A percentile compares a stretch with the other conserved stretches of the same genome.
phyloP scores from a whole-genome alignment of 1,140 invertebrate genomes.

The Aphelinus certus region DNA sequence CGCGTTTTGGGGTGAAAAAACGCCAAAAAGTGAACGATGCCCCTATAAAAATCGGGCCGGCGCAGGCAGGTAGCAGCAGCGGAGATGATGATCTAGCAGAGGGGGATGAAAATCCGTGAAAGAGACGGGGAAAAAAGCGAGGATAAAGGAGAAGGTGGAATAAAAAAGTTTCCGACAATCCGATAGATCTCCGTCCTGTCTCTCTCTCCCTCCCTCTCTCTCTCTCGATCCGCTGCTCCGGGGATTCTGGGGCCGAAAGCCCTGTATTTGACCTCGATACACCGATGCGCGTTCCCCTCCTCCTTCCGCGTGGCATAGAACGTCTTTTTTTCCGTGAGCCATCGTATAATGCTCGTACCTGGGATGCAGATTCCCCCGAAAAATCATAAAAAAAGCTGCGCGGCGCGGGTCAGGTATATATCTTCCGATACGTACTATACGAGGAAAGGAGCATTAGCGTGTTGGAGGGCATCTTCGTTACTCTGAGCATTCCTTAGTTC shows the following conservation, averaged over 20 bases:
- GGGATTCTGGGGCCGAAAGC: constrained; percentile 17
- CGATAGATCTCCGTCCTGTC: constrained; percentile 4
- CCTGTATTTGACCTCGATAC: neutral
- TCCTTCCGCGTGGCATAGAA: neutral
- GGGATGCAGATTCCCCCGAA: constrained; percentile 46
- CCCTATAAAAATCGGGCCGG: constrained; percentile 16
- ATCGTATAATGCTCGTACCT: constrained; percentile 1
- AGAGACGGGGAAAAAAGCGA: constrained; percentile 16
- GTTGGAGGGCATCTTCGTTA: no score
- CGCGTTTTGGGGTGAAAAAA: constrained; percentile 36
- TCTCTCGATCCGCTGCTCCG: neutral
- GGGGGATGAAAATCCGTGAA: constrained; percentile 24
- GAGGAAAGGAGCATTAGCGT: no score
- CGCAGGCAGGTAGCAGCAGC: constrained; percentile 13
- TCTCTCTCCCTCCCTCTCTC: neutral
- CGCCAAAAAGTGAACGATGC: constrained; percentile 33
- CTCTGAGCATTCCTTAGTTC: no score
- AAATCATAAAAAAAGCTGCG: constrained; percentile 46
- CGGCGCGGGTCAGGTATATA: constrained; percentile 41
- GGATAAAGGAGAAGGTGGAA: constrained; percentile 16
- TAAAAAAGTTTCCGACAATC: constrained; percentile 27
- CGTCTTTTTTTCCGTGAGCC: no score
- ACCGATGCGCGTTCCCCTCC: neutral
- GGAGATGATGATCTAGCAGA: neutral
- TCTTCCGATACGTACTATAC: no score